Conservation (phyloP, 2,113 vertebrate species). For the Clarias batrachus region DNA sequence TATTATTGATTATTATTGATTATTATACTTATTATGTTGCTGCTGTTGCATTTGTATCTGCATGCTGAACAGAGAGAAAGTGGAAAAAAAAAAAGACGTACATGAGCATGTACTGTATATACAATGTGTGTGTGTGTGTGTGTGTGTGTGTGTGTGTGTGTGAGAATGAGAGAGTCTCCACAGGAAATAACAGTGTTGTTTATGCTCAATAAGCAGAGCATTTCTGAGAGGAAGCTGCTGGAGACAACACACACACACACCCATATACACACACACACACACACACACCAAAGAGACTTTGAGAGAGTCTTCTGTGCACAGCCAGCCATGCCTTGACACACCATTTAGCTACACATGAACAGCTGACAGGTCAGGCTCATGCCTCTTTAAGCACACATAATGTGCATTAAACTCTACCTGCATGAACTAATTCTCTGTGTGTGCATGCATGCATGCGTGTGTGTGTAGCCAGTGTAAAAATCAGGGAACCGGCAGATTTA, state of each 20-base stretch:
- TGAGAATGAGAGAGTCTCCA: neutral
- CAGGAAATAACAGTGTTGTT: constrained; percentile 33
- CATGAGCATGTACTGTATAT: neutral
- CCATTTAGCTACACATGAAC: neutral
- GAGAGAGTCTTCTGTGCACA: constrained; percentile 2
- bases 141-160: neutral
- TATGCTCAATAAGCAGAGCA: constrained; percentile 3
- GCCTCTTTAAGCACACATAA: neutral
- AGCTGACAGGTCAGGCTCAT: neutral
- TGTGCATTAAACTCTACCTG: neutral
- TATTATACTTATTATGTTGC: neutral
- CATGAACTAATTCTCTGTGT: neutral
- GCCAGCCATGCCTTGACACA: neutral
- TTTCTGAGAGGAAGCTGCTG: constrained; percentile 15
- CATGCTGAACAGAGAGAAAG: neutral
- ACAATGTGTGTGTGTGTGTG: neutral
- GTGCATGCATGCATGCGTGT: neutral
- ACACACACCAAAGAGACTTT: neutral
- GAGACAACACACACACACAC: constrained; percentile 17
- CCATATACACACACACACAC: neutral
- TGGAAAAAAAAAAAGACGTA: neutral
- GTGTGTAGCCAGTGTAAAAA: neutral
- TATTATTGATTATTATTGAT: neutral
- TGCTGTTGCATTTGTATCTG: neutral
- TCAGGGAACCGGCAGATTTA: neutral